Evolutionary conservation across 2,888 invertebrate genomes (phyloP), one percentile per base, ranked within the genome.

Genomic region (Zhuqinia jingwanae): DNA sequence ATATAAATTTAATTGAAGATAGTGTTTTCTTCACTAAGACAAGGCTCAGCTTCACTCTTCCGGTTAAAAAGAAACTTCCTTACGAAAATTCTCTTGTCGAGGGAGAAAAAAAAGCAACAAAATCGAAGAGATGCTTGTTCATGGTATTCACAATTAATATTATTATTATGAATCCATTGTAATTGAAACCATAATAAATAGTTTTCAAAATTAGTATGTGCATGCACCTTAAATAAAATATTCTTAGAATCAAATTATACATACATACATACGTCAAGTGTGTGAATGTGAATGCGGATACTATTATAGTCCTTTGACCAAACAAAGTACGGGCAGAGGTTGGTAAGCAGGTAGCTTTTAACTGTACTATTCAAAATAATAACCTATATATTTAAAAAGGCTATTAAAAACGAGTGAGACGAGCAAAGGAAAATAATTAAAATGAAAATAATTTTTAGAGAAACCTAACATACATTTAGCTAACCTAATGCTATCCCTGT

Each of bases 11-110:
- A 36, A 6, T 36, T 36, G 36, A 13, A 50, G 15, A n/a, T n/a
- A 15, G n/a, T 11, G 6, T 60, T 63, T 30, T 68, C 45, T 20
- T 68, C 45, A 68, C 20, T 68, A 42, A 11, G 22, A 68, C 22
- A 68, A 68, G 45, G 68, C 45, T 68, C 68, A 68, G 45, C 45
- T 68, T 68, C 45, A 68, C 47, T 45, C 68, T 45, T 68, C 68
- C 68, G 68, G 45, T 68, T n/a, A 68, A 45, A 45, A 15, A 50
- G 2, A 50, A 68, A 68, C 45, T 45, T 68, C 22, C 68, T 68
- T 68, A 17, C 15, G 36, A 47, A 36, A 36, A 6, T 68, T 68
- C n/a, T 45, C 15, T 6, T 65, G 20, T 15, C 25, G 5, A 15
- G 36, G 8, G n/a, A n/a, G n/a, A n/a, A n/a, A 13, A 42, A 20